Evolutionary conservation across 2,888 invertebrate genomes (phyloP).

Genomic region (Maniola hyperantus): DNA sequence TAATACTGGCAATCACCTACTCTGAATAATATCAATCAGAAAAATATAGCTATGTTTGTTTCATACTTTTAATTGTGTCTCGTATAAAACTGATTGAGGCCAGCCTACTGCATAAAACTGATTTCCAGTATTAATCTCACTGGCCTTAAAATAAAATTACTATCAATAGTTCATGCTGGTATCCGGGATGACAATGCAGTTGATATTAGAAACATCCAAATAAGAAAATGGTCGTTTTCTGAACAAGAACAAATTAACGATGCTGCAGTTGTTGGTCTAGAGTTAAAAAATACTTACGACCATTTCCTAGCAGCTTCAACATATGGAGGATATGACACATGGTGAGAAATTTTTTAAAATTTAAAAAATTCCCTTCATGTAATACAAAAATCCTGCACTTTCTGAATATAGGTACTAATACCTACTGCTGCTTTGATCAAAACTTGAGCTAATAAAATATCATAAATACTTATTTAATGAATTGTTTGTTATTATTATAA

Average conservation of each 20-base stretch:
- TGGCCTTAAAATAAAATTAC: background rate
- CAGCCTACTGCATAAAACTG: background rate
- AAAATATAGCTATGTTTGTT: background rate
- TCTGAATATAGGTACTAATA: background rate
- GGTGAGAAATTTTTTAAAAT: conserved; percentile 59
- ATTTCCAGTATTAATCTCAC: background rate
- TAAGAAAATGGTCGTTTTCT: conserved; percentile 94
- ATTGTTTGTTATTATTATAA: no score
- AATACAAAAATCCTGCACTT: background rate
- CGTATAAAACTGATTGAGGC: background rate
- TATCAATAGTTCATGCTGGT: conserved; percentile 84
- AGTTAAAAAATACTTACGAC: conserved; percentile 90
- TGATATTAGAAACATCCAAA: conserved; percentile 85
- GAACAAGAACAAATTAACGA: conserved; percentile 90
- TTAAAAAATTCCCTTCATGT: background rate
- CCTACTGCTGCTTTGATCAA: background rate
- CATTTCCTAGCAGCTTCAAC: conserved; percentile 92
- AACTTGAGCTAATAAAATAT: background rate
- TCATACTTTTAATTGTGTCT: background rate
- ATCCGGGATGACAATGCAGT: conserved; percentile 80
- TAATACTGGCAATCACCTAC: no score
- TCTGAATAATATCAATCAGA: no score
- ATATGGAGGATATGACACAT: conserved; percentile 87
- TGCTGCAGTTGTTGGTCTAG: conserved; percentile 88
- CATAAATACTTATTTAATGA: no score